A percentile compares a stretch with the other conserved stretches of the same genome.
Conservation (phyloP, 2,888 invertebrate genomes). For the Campoletis raptor region DNA sequence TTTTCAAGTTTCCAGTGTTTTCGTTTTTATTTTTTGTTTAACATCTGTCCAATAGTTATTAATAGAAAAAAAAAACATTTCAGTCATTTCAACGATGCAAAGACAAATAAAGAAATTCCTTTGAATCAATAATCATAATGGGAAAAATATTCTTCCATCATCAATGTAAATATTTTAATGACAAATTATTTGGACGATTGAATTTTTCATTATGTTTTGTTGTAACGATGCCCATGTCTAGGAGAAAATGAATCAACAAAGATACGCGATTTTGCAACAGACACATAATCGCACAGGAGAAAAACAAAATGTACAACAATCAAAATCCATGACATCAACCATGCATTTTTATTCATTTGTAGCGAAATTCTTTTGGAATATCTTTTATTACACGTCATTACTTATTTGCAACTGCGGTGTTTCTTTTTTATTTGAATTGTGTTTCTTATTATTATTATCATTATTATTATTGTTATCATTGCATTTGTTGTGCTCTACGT, state of each 20-base stretch:
- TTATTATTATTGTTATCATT: constrained; percentile 27
- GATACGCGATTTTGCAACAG: constrained; percentile 8
- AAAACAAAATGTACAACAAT: constrained; percentile 38
- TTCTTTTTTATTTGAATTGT: constrained; percentile 15
- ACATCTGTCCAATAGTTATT: not conserved
- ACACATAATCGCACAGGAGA: constrained; percentile 46
- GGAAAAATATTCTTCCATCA: not conserved
- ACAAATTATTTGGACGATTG: not conserved
- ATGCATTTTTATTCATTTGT: constrained; percentile 43
- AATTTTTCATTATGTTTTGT: not conserved
- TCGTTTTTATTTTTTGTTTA: not conserved
- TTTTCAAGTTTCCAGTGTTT: not conserved
- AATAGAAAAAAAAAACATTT: not conserved
- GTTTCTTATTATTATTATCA: constrained; percentile 23
- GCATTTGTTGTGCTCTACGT: constrained; percentile 11
- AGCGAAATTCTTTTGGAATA: not conserved
- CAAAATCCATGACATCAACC: constrained; percentile 48
- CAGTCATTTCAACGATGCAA: not conserved
- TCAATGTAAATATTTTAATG: not conserved
- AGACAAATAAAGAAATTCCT: not conserved
- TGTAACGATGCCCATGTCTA: constrained; percentile 12
- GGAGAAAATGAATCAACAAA: not conserved
- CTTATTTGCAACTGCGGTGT: not conserved
- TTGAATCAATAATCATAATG: not conserved
- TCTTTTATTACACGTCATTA: not conserved